Evolutionary conservation across 2,888 invertebrate species (phyloP).

Genomic region (Antitype chi): DNA sequence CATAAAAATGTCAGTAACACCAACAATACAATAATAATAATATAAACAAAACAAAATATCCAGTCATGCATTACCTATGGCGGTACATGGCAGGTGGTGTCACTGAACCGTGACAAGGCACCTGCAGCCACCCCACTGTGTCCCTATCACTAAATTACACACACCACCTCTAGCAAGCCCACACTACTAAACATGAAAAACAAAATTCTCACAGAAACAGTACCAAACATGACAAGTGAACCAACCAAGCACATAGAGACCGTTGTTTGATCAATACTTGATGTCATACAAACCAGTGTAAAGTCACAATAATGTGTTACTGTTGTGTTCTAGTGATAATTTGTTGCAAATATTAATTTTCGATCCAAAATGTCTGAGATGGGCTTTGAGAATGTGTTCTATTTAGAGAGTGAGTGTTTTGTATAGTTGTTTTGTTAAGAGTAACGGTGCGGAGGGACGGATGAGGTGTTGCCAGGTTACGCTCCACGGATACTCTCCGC

Average conservation of each 20-base stretch:
- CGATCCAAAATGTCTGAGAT: slow-evolving; percentile 86
- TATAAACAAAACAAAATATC: slow-evolving; percentile 71
- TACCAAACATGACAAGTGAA: slow-evolving; percentile 53
- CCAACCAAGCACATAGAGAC: slow-evolving; percentile 80
- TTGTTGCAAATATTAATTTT: slow-evolving; percentile 68
- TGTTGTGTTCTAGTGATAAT: slow-evolving; percentile 72
- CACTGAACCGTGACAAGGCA: slow-evolving; percentile 82
- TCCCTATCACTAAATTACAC: slow-evolving; percentile 75
- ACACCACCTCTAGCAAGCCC: slow-evolving; percentile 70
- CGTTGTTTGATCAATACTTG: slow-evolving; percentile 88
- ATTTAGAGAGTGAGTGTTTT: slow-evolving; percentile 89
- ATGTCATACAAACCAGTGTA: slow-evolving; percentile 76
- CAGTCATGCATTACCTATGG: slow-evolving; percentile 79
- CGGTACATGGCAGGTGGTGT: slow-evolving; percentile 84
- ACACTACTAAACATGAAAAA: slow-evolving; percentile 71
- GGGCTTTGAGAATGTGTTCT: slow-evolving; percentile 89
- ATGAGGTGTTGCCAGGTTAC: slow-evolving; percentile 89
- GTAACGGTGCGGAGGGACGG: slow-evolving; percentile 79
- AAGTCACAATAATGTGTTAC: slow-evolving; percentile 81
- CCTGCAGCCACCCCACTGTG: slow-evolving; percentile 84
- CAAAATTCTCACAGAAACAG: slow-evolving; percentile 71
- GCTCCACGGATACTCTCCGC: slow-evolving; percentile 81
- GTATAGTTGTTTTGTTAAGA: slow-evolving; percentile 75
- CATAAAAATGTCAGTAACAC: slow-evolving; percentile 47
- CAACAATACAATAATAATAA: slow-evolving; percentile 61